These are phyloP conservation scores for Metopolophium dirhodum DNA, from an alignment of 1,140 invertebrate species.

Conservation along the genomic window DNA sequence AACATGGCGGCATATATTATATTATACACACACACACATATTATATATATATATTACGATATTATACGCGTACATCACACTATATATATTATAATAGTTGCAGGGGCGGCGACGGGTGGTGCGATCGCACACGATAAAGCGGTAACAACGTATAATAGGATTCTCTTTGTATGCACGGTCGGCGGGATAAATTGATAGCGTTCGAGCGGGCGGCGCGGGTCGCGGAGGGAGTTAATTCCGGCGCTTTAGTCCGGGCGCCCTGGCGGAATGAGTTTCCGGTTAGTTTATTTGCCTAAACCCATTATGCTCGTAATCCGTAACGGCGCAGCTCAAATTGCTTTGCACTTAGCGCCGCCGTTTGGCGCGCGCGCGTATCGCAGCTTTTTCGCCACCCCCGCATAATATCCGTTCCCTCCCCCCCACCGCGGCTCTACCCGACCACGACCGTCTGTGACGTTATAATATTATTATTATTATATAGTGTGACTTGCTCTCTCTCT, in stretches of 20 bases:
- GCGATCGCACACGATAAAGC: slow-evolving; percentile 27
- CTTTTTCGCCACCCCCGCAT: slow-evolving; percentile 20
- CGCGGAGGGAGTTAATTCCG: slow-evolving; percentile 47
- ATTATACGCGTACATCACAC: neutral
- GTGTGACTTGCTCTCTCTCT: neutral
- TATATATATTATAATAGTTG: neutral
- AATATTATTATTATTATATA: neutral
- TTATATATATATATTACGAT: neutral
- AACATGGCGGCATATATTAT: neutral
- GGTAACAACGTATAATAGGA: slow-evolving; percentile 53
- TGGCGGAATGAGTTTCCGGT: slow-evolving; percentile 54
- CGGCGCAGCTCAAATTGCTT: slow-evolving; percentile 53
- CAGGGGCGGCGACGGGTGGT: neutral
- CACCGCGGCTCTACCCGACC: neutral
- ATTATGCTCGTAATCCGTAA: slow-evolving; percentile 56
- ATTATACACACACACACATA: too few relatives aligned
- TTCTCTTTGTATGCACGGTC: slow-evolving; percentile 29
- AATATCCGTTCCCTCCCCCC: neutral
- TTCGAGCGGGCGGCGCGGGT: neutral
- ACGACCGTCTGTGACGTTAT: neutral
- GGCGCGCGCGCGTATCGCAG: neutral
- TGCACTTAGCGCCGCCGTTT: slow-evolving; percentile 28
- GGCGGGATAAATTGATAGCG: slow-evolving; percentile 50
- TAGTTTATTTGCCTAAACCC: slow-evolving; percentile 56
- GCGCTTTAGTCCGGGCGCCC: slow-evolving; percentile 55